A percentile compares a stretch with the other conserved stretches of the same genome.
Evolutionary conservation across 2,113 vertebrate species (phyloP).

Genomic region (Grantiella picta): DNA sequence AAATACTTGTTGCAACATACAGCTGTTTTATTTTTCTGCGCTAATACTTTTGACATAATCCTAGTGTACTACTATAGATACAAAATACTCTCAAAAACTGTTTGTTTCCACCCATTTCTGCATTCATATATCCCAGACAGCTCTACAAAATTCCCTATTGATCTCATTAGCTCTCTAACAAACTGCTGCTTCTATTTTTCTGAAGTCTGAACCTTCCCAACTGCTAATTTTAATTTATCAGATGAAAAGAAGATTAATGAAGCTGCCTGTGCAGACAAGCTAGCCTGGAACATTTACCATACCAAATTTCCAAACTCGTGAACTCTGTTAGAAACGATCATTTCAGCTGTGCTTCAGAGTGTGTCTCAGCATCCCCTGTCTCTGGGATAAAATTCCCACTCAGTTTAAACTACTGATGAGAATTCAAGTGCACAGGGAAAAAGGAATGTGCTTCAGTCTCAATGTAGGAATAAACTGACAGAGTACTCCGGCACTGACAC

Average conservation of each 20-base stretch:
- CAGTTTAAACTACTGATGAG: background rate
- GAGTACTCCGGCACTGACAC: background rate
- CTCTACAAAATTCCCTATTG: background rate
- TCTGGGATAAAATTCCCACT: background rate
- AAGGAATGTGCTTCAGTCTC: background rate
- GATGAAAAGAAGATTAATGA: background rate
- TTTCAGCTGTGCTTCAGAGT: background rate
- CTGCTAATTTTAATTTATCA: background rate
- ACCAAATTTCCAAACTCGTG: background rate
- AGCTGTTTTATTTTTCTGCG: background rate
- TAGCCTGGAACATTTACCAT: background rate
- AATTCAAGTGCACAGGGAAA: background rate
- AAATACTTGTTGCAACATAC: background rate
- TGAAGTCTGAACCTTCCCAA: background rate
- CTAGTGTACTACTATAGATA: background rate
- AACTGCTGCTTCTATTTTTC: background rate
- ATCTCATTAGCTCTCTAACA: background rate
- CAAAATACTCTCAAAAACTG: background rate
- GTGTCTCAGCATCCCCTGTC: background rate
- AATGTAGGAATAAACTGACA: background rate
- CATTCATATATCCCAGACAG: background rate
- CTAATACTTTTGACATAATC: background rate
- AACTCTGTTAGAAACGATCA: background rate
- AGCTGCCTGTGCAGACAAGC: background rate
- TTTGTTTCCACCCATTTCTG: background rate